A percentile compares a stretch with the other conserved stretches of the same genome.
These are phyloP conservation scores for Gnatocerus cornutus DNA, from an alignment of 2,888 invertebrate species.

Conservation along the genomic window DNA sequence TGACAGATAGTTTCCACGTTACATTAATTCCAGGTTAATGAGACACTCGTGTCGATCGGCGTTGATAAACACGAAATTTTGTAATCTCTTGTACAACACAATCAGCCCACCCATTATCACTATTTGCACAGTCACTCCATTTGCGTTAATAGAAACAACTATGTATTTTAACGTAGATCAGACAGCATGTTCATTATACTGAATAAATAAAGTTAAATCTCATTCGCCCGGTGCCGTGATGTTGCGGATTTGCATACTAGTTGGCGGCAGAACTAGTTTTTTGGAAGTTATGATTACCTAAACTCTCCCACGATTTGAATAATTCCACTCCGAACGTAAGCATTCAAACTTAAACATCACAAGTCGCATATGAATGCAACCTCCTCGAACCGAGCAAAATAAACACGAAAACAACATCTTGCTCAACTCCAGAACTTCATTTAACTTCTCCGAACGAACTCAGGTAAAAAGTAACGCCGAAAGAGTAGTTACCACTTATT, in stretches of 20 bases:
- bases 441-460: slow-evolving; percentile 37
- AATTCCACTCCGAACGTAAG: slow-evolving; percentile 26
- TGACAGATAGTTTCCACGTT: slow-evolving; percentile 40
- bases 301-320: slow-evolving; percentile 30
- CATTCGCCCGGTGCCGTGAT: slow-evolving; percentile 31
- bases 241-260: slow-evolving; percentile 37
- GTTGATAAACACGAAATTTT: slow-evolving; percentile 47
- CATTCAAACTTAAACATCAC: slow-evolving; percentile 32
- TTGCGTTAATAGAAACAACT: slow-evolving; percentile 51
- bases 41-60: slow-evolving; percentile 48
- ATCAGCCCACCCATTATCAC: slow-evolving; percentile 48
- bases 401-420: slow-evolving; percentile 41
- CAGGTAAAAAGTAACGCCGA: too few species aligned
- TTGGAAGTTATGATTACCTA: slow-evolving; percentile 19
- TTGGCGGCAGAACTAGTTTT: slow-evolving; percentile 24
- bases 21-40: slow-evolving; percentile 47
- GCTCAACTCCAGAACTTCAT: slow-evolving; percentile 39
- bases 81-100: slow-evolving; percentile 53
- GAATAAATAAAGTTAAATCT: slow-evolving; percentile 47
- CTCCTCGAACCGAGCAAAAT: slow-evolving; percentile 36
- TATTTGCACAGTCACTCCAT: slow-evolving; percentile 51
- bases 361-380: slow-evolving; percentile 22
- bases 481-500: slow-evolving; percentile 15
- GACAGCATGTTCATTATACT: slow-evolving; percentile 46
- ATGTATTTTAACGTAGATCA: slow-evolving; percentile 48